Percentiles rank a stretch among this genome's conserved stretches.
phyloP scores from a whole-genome alignment of 2,113 vertebrate species.

The Taxidea taxus region DNA sequence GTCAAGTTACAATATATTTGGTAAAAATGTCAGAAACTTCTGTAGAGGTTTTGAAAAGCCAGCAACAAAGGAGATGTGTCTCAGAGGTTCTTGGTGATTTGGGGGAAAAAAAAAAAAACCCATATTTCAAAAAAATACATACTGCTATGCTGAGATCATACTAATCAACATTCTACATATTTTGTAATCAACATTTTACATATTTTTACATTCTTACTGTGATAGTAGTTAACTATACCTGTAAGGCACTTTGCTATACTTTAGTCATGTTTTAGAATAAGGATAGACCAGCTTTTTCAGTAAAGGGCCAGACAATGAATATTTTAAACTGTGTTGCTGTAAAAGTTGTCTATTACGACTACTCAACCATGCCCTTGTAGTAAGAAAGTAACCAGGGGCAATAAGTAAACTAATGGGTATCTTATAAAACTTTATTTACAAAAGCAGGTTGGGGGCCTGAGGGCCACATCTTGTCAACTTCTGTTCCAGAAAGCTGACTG shows the following conservation, averaged over 20 bases:
- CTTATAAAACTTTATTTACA: conserved; percentile 44
- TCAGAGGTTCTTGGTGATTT: background rate
- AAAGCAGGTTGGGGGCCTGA: background rate
- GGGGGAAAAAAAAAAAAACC: background rate
- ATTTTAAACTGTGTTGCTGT: background rate
- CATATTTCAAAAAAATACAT: background rate
- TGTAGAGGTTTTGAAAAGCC: background rate
- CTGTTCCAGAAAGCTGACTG: background rate
- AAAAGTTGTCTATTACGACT: background rate
- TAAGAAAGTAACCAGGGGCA: background rate
- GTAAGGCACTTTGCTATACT: background rate
- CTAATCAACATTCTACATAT: no score
- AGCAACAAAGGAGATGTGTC: background rate
- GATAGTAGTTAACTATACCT: background rate
- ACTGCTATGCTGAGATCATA: background rate
- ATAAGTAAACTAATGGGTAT: background rate
- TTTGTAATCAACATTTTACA: background rate
- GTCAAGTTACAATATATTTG: background rate
- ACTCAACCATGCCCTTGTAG: background rate
- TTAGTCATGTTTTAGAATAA: background rate
- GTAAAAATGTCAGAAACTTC: background rate
- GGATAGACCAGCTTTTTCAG: background rate
- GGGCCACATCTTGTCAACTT: background rate
- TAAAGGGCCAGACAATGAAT: background rate
- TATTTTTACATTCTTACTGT: background rate